These are phyloP conservation scores for Dasyurus viverrinus DNA, from an alignment of 2,113 vertebrate species.

Conservation along the genomic window DNA sequence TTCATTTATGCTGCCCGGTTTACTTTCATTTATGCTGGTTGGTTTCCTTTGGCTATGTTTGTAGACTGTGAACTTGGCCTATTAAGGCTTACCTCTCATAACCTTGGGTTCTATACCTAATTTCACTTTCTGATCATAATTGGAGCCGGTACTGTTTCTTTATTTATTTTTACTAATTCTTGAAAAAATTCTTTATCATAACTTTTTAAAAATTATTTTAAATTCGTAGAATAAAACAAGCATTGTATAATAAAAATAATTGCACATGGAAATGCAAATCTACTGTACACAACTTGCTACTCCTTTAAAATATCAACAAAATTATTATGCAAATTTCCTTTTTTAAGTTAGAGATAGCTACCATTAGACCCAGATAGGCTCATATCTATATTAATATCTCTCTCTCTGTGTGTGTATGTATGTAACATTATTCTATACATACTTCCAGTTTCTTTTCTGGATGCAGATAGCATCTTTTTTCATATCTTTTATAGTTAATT, in stretches of 20 bases:
- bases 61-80: background rate
- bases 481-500: background rate
- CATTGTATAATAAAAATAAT: background rate
- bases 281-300: no score
- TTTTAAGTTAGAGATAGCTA: no score
- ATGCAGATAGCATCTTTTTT: background rate
- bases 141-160: background rate
- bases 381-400: no score
- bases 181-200: background rate
- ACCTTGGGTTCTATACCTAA: background rate
- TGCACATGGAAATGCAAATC: no score
- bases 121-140: background rate
- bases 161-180: background rate
- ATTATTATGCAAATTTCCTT: no score
- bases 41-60: background rate
- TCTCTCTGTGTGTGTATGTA: no score
- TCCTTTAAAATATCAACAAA: no score
- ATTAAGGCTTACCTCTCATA: background rate
- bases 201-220: background rate
- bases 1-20: background rate
- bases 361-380: no score
- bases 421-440: background rate
- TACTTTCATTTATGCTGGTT: background rate
- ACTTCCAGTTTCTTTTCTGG: background rate
- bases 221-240: background rate